Evolutionary conservation across 1,140 invertebrate species (phyloP), one percentile per base, ranked within the genome.

Genomic region (Agrypnia vestita): DNA sequence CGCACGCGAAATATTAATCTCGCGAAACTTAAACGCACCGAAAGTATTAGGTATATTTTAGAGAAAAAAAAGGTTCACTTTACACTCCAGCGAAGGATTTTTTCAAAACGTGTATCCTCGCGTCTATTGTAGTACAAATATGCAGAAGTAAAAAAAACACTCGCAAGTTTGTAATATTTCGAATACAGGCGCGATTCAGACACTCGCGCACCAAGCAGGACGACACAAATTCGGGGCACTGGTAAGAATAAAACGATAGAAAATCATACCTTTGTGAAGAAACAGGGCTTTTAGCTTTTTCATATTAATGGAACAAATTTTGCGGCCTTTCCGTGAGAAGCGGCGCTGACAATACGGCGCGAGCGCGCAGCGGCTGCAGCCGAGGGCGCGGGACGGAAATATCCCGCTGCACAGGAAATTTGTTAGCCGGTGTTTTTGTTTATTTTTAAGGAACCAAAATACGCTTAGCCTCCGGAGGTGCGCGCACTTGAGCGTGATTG

Each of bases 341-440:
- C 25, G 56, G 49, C 13, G 17, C 17, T 19, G 49, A 71, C 67
- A 71, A 71, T 67, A n/a, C 21, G 53, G 9, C 19, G 49, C 69
- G 44, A n/a, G n/a, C n/a, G n/a, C n/a, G n/a, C n/a, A n/a, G n/a
- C n/a, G 15, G 44, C 6, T 15, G 64, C 64, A 74, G 67, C 25
- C 49, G 25, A 71, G 67, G 67, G 49, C 51, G 53, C 74, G 46
- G 59, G 80, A 77, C 81, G 71, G 81, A 82, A 82, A 82, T 82
- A 82, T 71, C 21, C 71, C 15, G 56, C 67, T 62, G 71, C 78
- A 82, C 81, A 82, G 81, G 81, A 82, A 82, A 82, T 76, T 80
- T 71, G 81, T 80, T 79, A 74, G 76, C 35, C 56, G 76, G 61
- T 76, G 77, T 79, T 76, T 76, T 79, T 82, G 78, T 82, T 82